Conservation (phyloP, 2,888 invertebrate genomes). For the Ommatoiulus sabulosus region DNA sequence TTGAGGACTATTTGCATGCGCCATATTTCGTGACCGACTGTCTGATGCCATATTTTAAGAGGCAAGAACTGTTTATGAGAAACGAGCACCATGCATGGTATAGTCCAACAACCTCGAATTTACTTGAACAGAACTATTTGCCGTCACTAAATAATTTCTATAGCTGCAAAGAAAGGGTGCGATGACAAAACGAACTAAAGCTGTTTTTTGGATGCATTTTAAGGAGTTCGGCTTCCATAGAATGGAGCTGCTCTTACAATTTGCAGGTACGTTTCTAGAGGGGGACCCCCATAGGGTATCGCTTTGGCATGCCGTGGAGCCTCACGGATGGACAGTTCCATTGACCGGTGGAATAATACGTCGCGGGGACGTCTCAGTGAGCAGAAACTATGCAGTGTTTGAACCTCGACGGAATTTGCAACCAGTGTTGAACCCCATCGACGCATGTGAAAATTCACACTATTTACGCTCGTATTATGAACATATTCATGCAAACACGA, state of each 20-base stretch:
- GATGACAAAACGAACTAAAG: not conserved
- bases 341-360: slow-evolving; percentile 1
- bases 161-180: not conserved
- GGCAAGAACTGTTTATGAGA: not conserved
- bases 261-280: not conserved
- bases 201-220: slow-evolving; percentile 9
- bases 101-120: not conserved
- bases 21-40: too few species aligned
- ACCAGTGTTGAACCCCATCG: not conserved
- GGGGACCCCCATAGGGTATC: not conserved
- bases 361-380: not conserved
- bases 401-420: not conserved
- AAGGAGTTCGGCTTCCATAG: not conserved
- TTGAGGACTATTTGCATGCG: too few species aligned
- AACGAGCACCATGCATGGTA: not conserved
- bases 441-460: slow-evolving; percentile 15
- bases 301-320: slow-evolving; percentile 28
- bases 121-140: not conserved
- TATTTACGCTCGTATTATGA: not conserved
- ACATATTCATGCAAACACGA: not conserved
- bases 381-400: not conserved
- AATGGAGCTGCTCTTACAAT: not conserved
- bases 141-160: slow-evolving; percentile 5
- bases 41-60: too few species aligned
- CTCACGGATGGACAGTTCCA: slow-evolving; percentile 28